Percentiles rank a stretch among this genome's conserved stretches.
Conservation (phyloP, 2,888 invertebrate species). For the Neria commutata region DNA sequence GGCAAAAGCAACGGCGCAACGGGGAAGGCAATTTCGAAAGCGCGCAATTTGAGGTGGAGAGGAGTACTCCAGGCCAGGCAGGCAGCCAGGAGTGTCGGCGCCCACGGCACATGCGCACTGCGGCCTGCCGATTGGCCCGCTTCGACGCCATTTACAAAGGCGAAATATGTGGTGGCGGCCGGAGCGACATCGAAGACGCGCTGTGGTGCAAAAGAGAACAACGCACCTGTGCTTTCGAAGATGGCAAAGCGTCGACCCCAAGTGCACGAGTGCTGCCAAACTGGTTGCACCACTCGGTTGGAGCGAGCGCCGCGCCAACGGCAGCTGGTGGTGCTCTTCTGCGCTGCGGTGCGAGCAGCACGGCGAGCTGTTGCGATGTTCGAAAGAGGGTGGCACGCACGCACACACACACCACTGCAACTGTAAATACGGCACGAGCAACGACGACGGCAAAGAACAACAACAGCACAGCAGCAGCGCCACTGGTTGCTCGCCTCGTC, state of each 20-base stretch:
- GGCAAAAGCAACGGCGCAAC: background rate
- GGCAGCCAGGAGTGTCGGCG: conserved; percentile 38
- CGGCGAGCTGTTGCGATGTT: conserved; percentile 14
- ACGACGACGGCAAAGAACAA: conserved; percentile 22
- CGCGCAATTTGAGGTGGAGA: no score
- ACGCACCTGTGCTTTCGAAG: conserved; percentile 44
- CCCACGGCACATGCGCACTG: conserved; percentile 49
- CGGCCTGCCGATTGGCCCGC: conserved; percentile 57
- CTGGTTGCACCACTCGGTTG: conserved; percentile 37
- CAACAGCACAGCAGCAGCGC: conserved; percentile 1
- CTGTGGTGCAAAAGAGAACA: conserved; percentile 18
- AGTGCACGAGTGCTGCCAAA: conserved; percentile 22
- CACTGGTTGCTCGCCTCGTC: no score
- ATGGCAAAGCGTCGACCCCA: conserved; percentile 5
- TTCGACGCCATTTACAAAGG: conserved; percentile 59
- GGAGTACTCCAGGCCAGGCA: conserved; percentile 36
- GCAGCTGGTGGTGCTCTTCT: conserved; percentile 28
- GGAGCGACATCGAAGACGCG: conserved; percentile 12
- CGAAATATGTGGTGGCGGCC: conserved; percentile 16
- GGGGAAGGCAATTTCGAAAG: no score
- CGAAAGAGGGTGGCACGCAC: conserved; percentile 20
- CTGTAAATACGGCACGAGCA: conserved; percentile 26
- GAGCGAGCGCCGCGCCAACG: conserved; percentile 5
- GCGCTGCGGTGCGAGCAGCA: conserved; percentile 9
- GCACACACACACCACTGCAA: conserved; percentile 1